phyloP scores from a whole-genome alignment of 1,140 invertebrate genomes.

The Drosophila guanche region DNA sequence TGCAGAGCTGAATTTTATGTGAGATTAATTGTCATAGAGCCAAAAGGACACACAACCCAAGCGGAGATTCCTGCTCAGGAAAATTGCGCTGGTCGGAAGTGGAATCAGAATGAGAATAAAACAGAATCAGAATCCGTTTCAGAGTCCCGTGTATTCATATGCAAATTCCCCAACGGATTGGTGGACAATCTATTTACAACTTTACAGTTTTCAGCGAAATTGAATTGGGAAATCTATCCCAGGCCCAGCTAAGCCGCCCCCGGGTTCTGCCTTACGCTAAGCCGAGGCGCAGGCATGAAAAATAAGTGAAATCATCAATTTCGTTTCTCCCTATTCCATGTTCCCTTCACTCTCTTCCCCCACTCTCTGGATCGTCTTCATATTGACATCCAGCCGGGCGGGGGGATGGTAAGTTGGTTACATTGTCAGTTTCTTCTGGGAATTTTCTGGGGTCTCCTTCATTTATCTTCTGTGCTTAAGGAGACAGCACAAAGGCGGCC shows the following conservation, averaged over 20 bases:
- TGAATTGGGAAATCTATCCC: background rate
- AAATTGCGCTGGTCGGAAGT: slow-evolving; percentile 3
- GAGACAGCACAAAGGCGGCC: slow-evolving; percentile 42
- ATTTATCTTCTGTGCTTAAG: slow-evolving; percentile 27
- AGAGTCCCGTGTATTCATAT: slow-evolving; percentile 5
- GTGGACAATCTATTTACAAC: slow-evolving; percentile 14
- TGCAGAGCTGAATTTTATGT: slow-evolving; percentile 43
- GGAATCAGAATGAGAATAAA: too few relatives aligned
- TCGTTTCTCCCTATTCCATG: slow-evolving; percentile 32
- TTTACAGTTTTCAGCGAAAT: slow-evolving; percentile 41
- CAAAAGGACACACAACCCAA: slow-evolving; percentile 19
- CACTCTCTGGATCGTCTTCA: background rate
- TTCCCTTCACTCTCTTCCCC: background rate
- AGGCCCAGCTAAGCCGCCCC: background rate
- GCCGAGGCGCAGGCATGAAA: slow-evolving; percentile 56
- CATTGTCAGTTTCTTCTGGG: slow-evolving; percentile 36
- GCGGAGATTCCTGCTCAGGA: background rate
- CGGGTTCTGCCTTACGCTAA: slow-evolving; percentile 1
- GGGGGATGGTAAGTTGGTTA: slow-evolving; percentile 74
- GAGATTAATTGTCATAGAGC: slow-evolving; percentile 56
- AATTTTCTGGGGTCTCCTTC: slow-evolving; percentile 10
- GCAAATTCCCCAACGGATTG: slow-evolving; percentile 12
- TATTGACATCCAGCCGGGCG: slow-evolving; percentile 19
- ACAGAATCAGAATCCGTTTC: too few relatives aligned
- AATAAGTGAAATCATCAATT: slow-evolving; percentile 82